Evolutionary conservation across 2,797 vertebrate species (phyloP).

Genomic region (Parambassis ranga): DNA sequence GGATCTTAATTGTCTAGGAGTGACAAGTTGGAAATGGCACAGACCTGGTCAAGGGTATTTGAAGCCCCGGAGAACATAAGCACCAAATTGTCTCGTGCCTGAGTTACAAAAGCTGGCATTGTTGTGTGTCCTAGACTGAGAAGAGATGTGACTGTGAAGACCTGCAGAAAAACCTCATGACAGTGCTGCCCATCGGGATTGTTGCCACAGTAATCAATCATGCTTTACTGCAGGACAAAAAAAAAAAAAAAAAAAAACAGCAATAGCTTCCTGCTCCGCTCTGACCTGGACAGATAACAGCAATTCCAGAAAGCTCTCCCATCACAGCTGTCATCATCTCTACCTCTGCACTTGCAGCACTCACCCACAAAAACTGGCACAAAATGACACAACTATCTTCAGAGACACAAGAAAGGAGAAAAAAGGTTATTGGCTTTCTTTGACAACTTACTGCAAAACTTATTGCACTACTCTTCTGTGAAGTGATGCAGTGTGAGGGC

Average conservation of each 20-base stretch:
- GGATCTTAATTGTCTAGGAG: too few relatives aligned
- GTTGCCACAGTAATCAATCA: slow-evolving; percentile 51
- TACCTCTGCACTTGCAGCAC: slow-evolving; percentile 6
- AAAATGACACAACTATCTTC: slow-evolving; percentile 33
- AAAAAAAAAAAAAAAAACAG: background rate
- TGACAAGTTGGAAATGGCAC: too few relatives aligned
- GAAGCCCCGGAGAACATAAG: too few relatives aligned
- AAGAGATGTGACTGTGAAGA: background rate
- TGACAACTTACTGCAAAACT: slow-evolving; percentile 45
- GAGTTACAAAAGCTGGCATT: too few relatives aligned
- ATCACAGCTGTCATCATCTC: slow-evolving; percentile 36
- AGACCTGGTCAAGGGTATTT: too few relatives aligned
- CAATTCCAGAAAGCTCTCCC: slow-evolving; percentile 16
- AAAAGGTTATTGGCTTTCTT: slow-evolving; percentile 34
- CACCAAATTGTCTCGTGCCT: too few relatives aligned
- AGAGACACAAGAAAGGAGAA: slow-evolving; percentile 11
- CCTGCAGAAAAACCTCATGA: slow-evolving; percentile 11
- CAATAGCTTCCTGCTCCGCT: slow-evolving; percentile 32
- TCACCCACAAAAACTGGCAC: slow-evolving; percentile 12
- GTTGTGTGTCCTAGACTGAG: too few relatives aligned
- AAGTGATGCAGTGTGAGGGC: slow-evolving; percentile 43
- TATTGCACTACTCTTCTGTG: slow-evolving; percentile 19
- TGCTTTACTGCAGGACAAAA: slow-evolving; percentile 24
- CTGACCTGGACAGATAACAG: slow-evolving; percentile 45
- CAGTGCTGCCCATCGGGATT: slow-evolving; percentile 4